A percentile compares a stretch with the other conserved stretches of the same genome.
phyloP scores from a whole-genome alignment of 2,888 invertebrate species.

The Drosophila basisetae region DNA sequence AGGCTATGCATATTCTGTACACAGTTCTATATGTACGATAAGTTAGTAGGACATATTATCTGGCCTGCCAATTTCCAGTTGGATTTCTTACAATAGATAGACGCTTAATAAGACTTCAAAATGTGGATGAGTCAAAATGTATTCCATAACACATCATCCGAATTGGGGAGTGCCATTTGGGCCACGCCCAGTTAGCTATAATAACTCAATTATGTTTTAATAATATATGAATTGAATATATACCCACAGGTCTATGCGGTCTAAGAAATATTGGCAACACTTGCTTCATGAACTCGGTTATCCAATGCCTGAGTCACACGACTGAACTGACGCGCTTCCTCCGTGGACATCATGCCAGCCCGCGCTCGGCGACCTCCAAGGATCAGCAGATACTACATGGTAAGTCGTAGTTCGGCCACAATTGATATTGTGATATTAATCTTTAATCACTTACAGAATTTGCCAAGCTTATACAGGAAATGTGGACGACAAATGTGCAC shows the following conservation, averaged over 20 bases:
- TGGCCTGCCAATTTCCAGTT: not conserved
- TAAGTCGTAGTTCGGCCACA: conserved; percentile 28
- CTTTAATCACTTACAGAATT: conserved; percentile 86
- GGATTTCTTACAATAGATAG: not conserved
- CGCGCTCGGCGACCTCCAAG: conserved; percentile 84
- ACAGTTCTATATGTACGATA: not conserved
- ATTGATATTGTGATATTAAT: not conserved
- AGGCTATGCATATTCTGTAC: not conserved
- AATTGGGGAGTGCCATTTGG: conserved; percentile 65
- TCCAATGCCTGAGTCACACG: conserved; percentile 85
- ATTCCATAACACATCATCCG: conserved; percentile 39
- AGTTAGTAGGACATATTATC: not conserved
- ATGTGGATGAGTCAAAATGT: conserved; percentile 28
- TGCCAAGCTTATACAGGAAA: conserved; percentile 89
- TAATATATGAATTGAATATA: conserved; percentile 27
- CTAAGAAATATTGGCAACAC: conserved; percentile 95
- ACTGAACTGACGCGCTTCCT: conserved; percentile 85
- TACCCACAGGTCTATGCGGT: conserved; percentile 90
- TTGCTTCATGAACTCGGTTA: conserved; percentile 86
- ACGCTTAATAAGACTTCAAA: not conserved
- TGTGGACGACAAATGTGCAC: conserved; percentile 88
- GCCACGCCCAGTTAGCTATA: conserved; percentile 46
- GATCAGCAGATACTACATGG: conserved; percentile 85
- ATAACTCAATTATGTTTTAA: not conserved
- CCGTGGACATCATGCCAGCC: conserved; percentile 76